Percentiles rank a stretch among this genome's conserved stretches.
These are phyloP conservation scores for Cremastinae sp. DNA, from an alignment of 2,888 invertebrate species.

Conservation along the genomic window DNA sequence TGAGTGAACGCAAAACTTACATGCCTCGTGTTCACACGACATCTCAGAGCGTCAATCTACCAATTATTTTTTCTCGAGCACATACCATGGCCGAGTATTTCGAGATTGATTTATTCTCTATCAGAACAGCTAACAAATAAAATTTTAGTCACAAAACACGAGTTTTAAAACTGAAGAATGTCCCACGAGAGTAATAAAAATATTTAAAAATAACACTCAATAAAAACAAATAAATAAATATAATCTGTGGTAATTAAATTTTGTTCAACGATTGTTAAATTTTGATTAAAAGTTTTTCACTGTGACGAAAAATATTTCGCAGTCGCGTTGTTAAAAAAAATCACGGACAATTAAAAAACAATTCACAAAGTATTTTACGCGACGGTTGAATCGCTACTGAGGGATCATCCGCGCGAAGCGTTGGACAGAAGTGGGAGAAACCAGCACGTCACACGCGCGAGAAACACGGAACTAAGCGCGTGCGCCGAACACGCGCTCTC, in stretches of 20 bases:
- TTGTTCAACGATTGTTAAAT: background rate
- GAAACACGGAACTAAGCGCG: slow-evolving; percentile 2
- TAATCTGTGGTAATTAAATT: no score
- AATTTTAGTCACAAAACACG: no score
- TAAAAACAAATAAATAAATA: background rate
- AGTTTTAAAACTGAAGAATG: no score
- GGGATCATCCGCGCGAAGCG: background rate
- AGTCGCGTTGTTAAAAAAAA: background rate
- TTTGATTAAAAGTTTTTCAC: background rate
- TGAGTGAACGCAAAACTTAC: slow-evolving; percentile 12
- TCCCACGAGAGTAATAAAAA: background rate
- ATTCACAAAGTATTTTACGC: slow-evolving; percentile 19
- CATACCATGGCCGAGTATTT: background rate
- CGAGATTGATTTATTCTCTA: no score
- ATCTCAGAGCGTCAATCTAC: background rate
- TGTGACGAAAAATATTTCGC: no score
- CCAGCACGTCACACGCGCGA: slow-evolving; percentile 8
- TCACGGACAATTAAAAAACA: background rate
- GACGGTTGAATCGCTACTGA: slow-evolving; percentile 45
- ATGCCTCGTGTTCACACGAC: slow-evolving; percentile 30
- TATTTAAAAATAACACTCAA: background rate
- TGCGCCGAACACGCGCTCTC: slow-evolving; percentile 15
- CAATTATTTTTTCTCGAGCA: background rate
- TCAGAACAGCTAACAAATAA: background rate
- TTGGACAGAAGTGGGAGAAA: slow-evolving; percentile 12